Evolutionary conservation across 2,113 vertebrate species (phyloP), one percentile per base, ranked within the genome.

Genomic region (Ciconia stormi): DNA sequence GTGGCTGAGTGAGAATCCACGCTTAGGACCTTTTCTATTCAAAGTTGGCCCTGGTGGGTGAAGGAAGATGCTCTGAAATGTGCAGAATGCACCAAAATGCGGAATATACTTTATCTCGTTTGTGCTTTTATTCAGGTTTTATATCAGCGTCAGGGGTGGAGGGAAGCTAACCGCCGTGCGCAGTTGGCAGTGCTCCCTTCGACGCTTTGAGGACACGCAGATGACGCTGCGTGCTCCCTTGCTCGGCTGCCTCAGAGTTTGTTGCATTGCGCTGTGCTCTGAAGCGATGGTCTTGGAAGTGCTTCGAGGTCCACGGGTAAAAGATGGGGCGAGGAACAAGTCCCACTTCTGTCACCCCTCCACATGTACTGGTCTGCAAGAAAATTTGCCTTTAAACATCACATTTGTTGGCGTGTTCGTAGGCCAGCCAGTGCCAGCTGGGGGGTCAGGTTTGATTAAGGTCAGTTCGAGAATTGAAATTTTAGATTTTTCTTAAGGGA

Each of bases 381-480:
- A 21, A 27, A 29, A 36, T 13, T 52, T 23, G 9, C 52, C 52
- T 69, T 32, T 2, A 8, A 38, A 22, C 10, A 3, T 9, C 58
- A 1, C 3, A 0, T 32, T 13, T 38, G 13, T 36, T 22, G 66
- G 20, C 1, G 1, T 7, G 14, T 8, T 53, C 15, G 0, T 10
- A 5, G 44, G 13, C 46, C 47, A 10, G 46, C 11, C 27, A 0
- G 27, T 5, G 47, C 38, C 30, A 22, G 22, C 69, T n/a, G 7
- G 0, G 22, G 50, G 44, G 16, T 18, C 26, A 6, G 21, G 20
- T 49, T 42, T 29, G n/a, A 5, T 22, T 26, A 7, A 34, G n/a
- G 10, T 49, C 30, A 6, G 30, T 30, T 63, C 53, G 66, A 70
- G 49, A 71, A 9, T 4, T 8, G 50, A 44, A 20, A 16, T 63